Evolutionary conservation across 2,797 vertebrate species (phyloP).

Genomic region (Acipenser ruthenus): DNA sequence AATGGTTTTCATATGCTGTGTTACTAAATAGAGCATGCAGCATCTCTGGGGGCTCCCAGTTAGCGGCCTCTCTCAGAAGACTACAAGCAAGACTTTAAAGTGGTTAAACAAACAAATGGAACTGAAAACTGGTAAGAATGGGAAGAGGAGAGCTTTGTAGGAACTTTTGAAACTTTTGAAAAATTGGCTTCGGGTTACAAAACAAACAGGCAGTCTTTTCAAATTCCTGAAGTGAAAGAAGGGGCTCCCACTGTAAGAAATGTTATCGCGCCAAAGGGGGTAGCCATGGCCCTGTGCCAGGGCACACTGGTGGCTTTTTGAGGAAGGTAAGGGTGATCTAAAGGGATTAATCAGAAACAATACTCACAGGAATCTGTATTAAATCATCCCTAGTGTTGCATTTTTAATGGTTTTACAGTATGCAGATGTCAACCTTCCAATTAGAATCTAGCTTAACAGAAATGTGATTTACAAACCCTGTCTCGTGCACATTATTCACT

Average conservation of each 20-base stretch:
- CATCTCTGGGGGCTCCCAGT: constrained; percentile 20
- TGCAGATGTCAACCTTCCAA: too few species aligned
- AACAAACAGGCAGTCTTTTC: constrained; percentile 43
- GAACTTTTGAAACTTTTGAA: constrained; percentile 40
- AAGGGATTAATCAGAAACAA: neutral
- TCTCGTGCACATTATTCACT: too few species aligned
- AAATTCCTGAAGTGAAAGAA: too few species aligned
- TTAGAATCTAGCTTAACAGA: too few species aligned
- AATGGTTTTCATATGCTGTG: constrained; percentile 37
- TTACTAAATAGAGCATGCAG: constrained; percentile 17
- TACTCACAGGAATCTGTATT: neutral
- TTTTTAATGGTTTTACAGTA: neutral
- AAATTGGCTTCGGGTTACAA: constrained; percentile 37
- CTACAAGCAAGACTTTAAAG: constrained; percentile 30
- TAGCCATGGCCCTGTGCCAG: neutral
- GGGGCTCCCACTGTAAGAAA: neutral
- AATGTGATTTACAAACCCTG: too few species aligned
- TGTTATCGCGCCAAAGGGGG: neutral
- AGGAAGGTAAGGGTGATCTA: neutral
- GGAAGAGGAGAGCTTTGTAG: constrained; percentile 4
- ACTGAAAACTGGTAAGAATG: too few species aligned
- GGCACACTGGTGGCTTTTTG: neutral
- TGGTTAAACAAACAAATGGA: constrained; percentile 48
- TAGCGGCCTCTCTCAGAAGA: constrained; percentile 16
- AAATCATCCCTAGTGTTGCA: neutral